Conservation (phyloP, 2,888 invertebrate genomes). For the Drosophila pseudotalamancana region DNA sequence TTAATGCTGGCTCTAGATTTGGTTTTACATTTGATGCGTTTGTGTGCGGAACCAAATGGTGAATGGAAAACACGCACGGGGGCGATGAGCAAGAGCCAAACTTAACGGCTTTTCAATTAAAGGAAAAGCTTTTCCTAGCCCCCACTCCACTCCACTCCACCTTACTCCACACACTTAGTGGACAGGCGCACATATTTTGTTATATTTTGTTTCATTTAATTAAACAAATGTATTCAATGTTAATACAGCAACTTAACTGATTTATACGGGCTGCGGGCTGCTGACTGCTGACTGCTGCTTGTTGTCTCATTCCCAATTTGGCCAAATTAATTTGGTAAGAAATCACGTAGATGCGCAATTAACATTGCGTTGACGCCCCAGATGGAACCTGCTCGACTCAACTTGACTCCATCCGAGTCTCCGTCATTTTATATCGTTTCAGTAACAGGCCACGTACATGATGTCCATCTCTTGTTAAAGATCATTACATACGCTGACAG, state of each 20-base stretch:
- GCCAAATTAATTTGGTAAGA: constrained; percentile 82
- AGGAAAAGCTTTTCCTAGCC: constrained; percentile 64
- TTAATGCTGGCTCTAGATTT: constrained; percentile 42
- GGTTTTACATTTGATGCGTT: constrained; percentile 63
- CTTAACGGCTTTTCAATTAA: constrained; percentile 64
- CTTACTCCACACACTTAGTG: too few relatives aligned
- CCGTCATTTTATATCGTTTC: constrained; percentile 42
- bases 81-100: constrained; percentile 8
- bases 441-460: constrained; percentile 67
- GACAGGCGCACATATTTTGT: constrained; percentile 47
- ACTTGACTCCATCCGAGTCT: neutral
- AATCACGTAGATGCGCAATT: constrained; percentile 83
- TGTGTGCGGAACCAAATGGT: constrained; percentile 54
- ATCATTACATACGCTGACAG: constrained; percentile 71
- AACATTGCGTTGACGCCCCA: constrained; percentile 68
- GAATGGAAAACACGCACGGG: constrained; percentile 41
- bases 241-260: constrained; percentile 78
- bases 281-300: constrained; percentile 4
- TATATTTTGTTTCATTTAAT: constrained; percentile 70
- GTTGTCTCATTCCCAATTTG: constrained; percentile 70
- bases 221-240: constrained; percentile 79
- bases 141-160: neutral
- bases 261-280: constrained; percentile 43
- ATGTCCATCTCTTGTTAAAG: constrained; percentile 67
- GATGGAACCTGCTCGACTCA: constrained; percentile 6